Conservation (phyloP, 2,888 invertebrate genomes). For the Drosophila stalkeri region DNA sequence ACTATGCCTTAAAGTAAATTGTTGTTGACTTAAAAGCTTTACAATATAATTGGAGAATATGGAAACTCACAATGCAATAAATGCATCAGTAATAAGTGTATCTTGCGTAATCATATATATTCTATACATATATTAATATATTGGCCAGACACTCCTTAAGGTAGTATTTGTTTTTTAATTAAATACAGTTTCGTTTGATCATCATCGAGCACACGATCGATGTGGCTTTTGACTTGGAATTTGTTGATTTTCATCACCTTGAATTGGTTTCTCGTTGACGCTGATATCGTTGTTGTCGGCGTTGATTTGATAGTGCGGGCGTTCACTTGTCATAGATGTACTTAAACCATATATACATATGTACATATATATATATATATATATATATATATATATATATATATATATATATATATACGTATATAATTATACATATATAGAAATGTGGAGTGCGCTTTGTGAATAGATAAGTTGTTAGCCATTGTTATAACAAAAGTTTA, state of each 20-base stretch:
- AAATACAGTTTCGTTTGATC: conserved; percentile 36
- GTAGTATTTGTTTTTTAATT: conserved; percentile 18
- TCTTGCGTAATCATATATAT: background rate
- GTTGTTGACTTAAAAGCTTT: background rate
- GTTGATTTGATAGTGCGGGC: conserved; percentile 35
- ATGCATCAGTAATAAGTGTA: background rate
- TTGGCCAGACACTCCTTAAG: conserved; percentile 3
- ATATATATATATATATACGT: background rate
- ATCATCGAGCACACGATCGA: conserved; percentile 20
- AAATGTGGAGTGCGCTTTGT: conserved; percentile 11
- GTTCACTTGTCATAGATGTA: conserved; percentile 13
- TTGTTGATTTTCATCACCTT: conserved; percentile 49
- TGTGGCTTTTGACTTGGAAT: conserved; percentile 31
- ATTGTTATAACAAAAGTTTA: conserved; percentile 41
- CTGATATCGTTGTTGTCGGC: conserved; percentile 21
- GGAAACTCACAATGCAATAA: background rate
- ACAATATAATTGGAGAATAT: background rate
- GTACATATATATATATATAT: background rate
- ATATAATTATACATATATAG: background rate
- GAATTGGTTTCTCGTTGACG: conserved; percentile 40
- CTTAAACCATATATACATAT: conserved; percentile 1
- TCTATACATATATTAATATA: background rate
- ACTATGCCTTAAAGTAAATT: background rate
- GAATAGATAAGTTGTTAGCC: conserved; percentile 43
- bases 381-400: conserved; percentile 5